Base-by-base conservation (phyloP, 1,140 invertebrate species). In the silkworm (Bombyx mori) region DNA sequence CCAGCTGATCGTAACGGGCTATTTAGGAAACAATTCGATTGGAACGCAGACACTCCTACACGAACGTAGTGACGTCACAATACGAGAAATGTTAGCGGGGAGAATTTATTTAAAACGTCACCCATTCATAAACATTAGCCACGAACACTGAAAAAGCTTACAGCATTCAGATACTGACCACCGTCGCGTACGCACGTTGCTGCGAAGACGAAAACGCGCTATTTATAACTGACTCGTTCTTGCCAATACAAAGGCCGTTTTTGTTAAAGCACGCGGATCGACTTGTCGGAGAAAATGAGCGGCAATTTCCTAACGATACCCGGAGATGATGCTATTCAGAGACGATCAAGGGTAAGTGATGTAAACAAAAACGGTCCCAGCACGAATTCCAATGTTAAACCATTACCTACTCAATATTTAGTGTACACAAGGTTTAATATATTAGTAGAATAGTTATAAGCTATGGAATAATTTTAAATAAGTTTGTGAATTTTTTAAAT, bases 221-320 rank as follows among this genome's bases (percentile, higher is more conserved):
- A 65, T 68, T 68, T 65, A 56, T 63, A 65, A 57, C 9, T 51
- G 26, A 42, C 54, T 43, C 46, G 46, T 7, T 54, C 7, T 54
- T 45, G 9, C 57, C 49, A 59, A 64, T 66, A 58, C 57, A 51
- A 62, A 62, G 62, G n/a, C 43, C 53, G 18, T 26, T 60, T 56
- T 59, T 63, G 58, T 63, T 67, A 46, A 58, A 53, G 45, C 57
- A 65, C 42, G 70, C 73, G 64, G 54, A 35, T 35, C 65, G 50
- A 62, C 63, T 58, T 47, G 12, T 42, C 52, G 35, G 66, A 68
- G 66, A 82, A 75, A 65, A 86, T 86, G 83, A 86, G 83, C 72
- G 83, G 83, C 51, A 86, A 86, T 62, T 86, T 86, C 58, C 69
- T 86, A 6, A 86, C 81, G 10, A 84, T 86, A 56, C 83, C 83